These are phyloP conservation scores for Diarsia brunnea DNA, from an alignment of 2,888 invertebrate genomes.

Conservation along the genomic window DNA sequence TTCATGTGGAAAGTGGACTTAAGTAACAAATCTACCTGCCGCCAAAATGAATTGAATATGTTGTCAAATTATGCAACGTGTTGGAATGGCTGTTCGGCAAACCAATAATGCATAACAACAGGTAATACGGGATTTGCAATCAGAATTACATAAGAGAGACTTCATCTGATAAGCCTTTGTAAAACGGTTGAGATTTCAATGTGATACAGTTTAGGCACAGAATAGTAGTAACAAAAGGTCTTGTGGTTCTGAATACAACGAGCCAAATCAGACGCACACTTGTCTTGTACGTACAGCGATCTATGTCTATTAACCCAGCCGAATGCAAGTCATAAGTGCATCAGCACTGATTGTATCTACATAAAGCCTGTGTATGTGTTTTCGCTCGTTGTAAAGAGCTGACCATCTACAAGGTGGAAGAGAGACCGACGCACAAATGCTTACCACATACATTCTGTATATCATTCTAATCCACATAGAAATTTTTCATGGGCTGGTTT, in stretches of 20 bases:
- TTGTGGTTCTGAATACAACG: background rate
- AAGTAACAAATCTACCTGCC: conserved; percentile 33
- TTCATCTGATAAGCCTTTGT: background rate
- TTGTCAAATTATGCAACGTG: background rate
- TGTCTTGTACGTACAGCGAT: background rate
- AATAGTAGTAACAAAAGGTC: background rate
- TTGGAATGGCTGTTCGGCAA: background rate
- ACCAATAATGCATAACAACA: background rate
- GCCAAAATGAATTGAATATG: background rate
- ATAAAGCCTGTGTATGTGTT: background rate
- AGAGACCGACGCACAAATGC: background rate
- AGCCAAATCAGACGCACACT: background rate
- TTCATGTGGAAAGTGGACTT: background rate
- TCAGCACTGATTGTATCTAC: background rate
- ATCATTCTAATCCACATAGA: background rate
- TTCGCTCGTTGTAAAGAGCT: background rate
- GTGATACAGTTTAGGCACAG: conserved; percentile 6
- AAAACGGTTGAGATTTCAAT: conserved; percentile 40
- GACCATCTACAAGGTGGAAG: background rate
- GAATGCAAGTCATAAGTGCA: background rate
- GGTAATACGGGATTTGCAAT: background rate
- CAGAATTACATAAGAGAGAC: background rate
- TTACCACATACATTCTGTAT: background rate
- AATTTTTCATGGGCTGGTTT: too few relatives aligned
- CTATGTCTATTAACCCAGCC: too few relatives aligned